Evolutionary conservation across 2,888 invertebrate genomes (phyloP), one percentile per base, ranked within the genome.

Genomic region (Cryptocephalus primarius): DNA sequence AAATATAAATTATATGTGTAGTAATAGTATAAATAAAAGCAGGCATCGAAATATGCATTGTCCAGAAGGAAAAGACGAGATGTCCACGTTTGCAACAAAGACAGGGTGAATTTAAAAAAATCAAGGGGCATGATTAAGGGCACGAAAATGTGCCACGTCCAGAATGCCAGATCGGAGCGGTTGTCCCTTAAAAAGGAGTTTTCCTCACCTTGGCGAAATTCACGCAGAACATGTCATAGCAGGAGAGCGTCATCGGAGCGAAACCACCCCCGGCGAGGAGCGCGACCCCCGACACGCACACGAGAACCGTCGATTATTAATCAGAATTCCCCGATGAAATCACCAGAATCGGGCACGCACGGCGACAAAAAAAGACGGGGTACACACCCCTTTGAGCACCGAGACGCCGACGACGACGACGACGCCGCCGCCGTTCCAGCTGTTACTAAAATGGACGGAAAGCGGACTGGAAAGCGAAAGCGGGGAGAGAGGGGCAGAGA

Each of bases 211-310:
- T 64, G 38, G 63, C 56, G 47, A 62, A 61, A 49, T 62, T 62
- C 40, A 64, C 62, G 58, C 63, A 64, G 57, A 64, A 64, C 62
- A 64, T 62, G 48, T 60, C 60, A 55, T 57, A 57, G 52, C 58
- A 58, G 43, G 56, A 57, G 14, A 58, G 53, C 34, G 58, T 60
- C 58, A 60, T 58, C 43, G 45, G 45, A 40, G 41, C 38, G 22
- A 22, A 22, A 22, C 22, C 3, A 6, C 22, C 42, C 33, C 22
- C 22, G 6, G 3, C 22, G 6, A 22, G n/a, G n/a, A n/a, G n/a
- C n/a, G 3, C 22, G 6, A 22, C 22, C 22, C 22, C 22, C 22
- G 22, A 22, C 22, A 22, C 22, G 22, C 22, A 22, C 22, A 22
- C 22, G 22, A 22, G 22, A 6, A 44, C 42, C 33, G 43, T 32